Base-by-base conservation (phyloP, 2,797 vertebrate genomes). In the Falco columbarius region DNA sequence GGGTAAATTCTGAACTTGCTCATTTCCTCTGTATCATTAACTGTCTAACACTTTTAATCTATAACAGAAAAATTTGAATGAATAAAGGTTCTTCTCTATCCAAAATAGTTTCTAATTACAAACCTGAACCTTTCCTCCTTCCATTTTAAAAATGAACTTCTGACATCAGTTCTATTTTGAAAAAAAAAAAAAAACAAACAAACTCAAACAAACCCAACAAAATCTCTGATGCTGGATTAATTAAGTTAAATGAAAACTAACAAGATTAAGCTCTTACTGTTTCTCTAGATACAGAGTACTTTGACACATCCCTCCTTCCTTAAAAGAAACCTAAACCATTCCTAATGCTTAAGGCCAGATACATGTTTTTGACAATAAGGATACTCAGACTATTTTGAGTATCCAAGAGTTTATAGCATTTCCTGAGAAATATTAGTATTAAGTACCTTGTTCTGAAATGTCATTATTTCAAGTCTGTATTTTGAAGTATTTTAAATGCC, bases 41-140 rank as follows among this genome's bases (percentile, higher is more conserved):
- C 93, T 96, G 95, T 62, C 49, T 91, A 89, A 66, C 38, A 84
- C 56, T 73, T 91, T 89, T 90, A 34, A 92, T 95, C 77, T 93
- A 47, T 40, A 59, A 93, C 77, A 95, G 66, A 94, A 94, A 89
- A 90, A 86, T 36, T 42, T 70, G 67, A 85, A 75, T 67, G 49
- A 94, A 84, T 81, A 68, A 46, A 86, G 30, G 34, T 81, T 73
- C n/a, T 95, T 94, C 91, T 94, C 86, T 87, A 86, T 40, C 52
- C 16, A 82, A 72, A 92, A 68, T 58, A 10, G 32, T 89, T 96
- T 92, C 92, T 95, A 96, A 96, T 95, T 93, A 90, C 95, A 97
- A 82, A 24, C 0, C 6, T 61, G 77, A 95, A 81, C 32, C 55
- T 62, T 74, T 90, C 61, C 38, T 96, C 81, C 46, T 93, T 95